Evolutionary conservation across 2,113 vertebrate genomes (phyloP).

Genomic region (Echinops telfairi): DNA sequence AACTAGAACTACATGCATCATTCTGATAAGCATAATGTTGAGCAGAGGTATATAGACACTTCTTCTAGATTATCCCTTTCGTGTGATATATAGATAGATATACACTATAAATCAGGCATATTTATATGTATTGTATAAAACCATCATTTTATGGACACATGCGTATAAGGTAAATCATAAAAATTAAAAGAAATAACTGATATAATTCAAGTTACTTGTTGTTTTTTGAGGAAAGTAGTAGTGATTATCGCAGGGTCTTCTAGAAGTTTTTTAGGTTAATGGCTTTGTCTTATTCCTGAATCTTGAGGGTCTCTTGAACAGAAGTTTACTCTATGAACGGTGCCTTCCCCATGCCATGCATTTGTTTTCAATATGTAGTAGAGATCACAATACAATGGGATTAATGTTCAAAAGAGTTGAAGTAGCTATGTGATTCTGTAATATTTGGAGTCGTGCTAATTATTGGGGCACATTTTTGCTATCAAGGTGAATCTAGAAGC

Average conservation of each 20-base stretch:
- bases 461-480: constrained; percentile 31
- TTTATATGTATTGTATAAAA: no score
- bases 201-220: background rate
- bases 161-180: constrained; percentile 29
- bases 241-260: constrained; percentile 11
- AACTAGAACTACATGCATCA: constrained; percentile 18
- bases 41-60: background rate
- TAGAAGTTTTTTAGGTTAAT: constrained; percentile 17
- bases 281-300: constrained; percentile 45
- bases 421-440: constrained; percentile 23
- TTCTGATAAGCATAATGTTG: constrained; percentile 37
- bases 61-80: constrained; percentile 13
- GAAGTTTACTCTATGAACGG: constrained; percentile 24
- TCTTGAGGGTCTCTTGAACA: constrained; percentile 27
- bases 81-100: background rate
- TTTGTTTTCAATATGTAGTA: background rate
- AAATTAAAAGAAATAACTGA: constrained; percentile 27
- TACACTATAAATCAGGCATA: no score
- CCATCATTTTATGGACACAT: constrained; percentile 26
- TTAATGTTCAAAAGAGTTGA: constrained; percentile 41
- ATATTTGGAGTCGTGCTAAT: constrained; percentile 50
- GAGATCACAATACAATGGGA: constrained; percentile 49
- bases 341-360: background rate
- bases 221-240: background rate
- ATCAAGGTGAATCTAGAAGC: background rate